Conservation (phyloP, 2,113 vertebrate species). For the Gopherus evgoodei region DNA sequence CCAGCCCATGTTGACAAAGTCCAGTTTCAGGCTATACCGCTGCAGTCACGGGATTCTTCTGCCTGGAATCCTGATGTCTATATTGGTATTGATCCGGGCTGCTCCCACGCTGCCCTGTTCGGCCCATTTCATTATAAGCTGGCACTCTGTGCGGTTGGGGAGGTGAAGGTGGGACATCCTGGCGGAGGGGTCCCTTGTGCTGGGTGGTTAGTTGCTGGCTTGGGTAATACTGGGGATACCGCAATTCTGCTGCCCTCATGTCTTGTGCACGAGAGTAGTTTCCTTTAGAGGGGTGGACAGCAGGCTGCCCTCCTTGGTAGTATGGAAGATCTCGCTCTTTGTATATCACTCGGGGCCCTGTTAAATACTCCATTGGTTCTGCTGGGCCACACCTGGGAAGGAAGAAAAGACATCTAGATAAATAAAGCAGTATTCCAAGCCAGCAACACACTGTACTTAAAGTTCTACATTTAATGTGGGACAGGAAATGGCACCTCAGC, state of each 20-base stretch:
- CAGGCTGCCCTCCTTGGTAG: constrained; percentile 80
- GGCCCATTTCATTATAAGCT: constrained; percentile 82
- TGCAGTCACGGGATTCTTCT: constrained; percentile 91
- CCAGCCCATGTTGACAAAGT: not conserved
- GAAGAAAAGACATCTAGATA: constrained; percentile 57
- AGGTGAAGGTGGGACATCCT: constrained; percentile 95
- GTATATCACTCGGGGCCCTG: constrained; percentile 83
- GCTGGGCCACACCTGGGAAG: constrained; percentile 85
- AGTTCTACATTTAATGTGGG: constrained; percentile 41
- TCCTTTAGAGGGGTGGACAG: constrained; percentile 79
- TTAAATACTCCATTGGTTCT: constrained; percentile 87
- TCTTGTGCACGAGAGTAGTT: constrained; percentile 76
- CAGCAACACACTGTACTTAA: not conserved
- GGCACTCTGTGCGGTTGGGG: constrained; percentile 84
- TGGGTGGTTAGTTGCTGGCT: constrained; percentile 72
- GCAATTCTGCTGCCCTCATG: constrained; percentile 78
- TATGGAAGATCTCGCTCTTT: constrained; percentile 83
- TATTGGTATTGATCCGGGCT: constrained; percentile 83
- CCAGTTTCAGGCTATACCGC: constrained; percentile 81
- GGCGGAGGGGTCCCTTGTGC: constrained; percentile 92
- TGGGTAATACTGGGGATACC: constrained; percentile 87
- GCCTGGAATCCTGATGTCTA: constrained; percentile 83
- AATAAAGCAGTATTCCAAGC: not conserved
- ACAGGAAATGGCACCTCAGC: constrained; percentile 52
- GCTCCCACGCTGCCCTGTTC: constrained; percentile 76